Conservation (phyloP, 2,888 invertebrate genomes). For the Calameuta pallipes region DNA sequence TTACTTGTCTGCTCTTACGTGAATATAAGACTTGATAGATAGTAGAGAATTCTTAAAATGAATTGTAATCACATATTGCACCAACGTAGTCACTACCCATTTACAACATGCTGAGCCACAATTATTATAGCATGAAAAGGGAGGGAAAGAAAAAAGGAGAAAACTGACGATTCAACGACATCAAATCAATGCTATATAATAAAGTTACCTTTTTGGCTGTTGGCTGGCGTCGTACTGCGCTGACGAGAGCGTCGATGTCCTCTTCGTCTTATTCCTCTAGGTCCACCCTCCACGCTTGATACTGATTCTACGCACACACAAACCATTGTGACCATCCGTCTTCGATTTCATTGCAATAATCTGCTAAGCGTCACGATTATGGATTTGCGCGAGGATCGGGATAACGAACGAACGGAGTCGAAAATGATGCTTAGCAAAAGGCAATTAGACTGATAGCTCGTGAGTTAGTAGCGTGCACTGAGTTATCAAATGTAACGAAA, state of each 20-base stretch:
- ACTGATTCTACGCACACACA: conserved; percentile 69
- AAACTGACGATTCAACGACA: no score
- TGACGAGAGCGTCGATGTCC: conserved; percentile 57
- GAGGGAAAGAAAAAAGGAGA: no score
- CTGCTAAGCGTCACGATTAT: no score
- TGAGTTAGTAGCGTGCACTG: conserved; percentile 47
- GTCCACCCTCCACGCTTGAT: conserved; percentile 72
- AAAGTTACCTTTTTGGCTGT: conserved; percentile 54
- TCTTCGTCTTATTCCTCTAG: conserved; percentile 62
- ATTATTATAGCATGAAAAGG: no score
- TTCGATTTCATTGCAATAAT: conserved; percentile 6
- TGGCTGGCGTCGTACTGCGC: conserved; percentile 64
- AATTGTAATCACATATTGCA: no score
- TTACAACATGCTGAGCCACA: no score
- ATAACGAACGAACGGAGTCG: not conserved
- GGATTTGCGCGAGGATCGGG: no score
- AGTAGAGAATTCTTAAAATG: no score
- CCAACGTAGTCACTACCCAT: no score
- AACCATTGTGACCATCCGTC: conserved; percentile 64
- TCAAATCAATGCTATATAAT: no score
- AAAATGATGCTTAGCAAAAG: conserved; percentile 31
- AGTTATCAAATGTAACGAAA: conserved; percentile 24
- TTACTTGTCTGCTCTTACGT: no score
- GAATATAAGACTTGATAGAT: no score
- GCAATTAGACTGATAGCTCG: conserved; percentile 26